Evolutionary conservation across 2,888 invertebrate species (phyloP).

Genomic region (Polydrusus tereticollis): DNA sequence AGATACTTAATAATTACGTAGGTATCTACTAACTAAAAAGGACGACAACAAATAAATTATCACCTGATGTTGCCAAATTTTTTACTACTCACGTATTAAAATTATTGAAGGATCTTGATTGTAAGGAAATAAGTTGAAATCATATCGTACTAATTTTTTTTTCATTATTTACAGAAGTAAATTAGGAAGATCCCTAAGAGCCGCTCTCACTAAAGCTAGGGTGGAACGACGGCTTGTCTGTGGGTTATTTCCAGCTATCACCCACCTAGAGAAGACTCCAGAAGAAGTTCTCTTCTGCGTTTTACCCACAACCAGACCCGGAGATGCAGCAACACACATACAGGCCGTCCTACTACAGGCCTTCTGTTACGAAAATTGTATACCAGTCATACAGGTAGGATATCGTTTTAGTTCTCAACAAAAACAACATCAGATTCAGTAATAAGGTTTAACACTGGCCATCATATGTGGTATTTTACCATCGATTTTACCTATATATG

Average conservation of each 20-base stretch:
- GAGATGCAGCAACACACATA: slow-evolving; percentile 83
- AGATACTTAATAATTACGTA: too few relatives aligned
- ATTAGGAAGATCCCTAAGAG: slow-evolving; percentile 70
- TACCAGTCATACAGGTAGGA: slow-evolving; percentile 80
- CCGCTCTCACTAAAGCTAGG: slow-evolving; percentile 71
- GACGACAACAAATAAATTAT: neutral
- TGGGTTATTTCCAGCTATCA: slow-evolving; percentile 75
- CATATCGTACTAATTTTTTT: slow-evolving; percentile 45
- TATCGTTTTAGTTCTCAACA: neutral
- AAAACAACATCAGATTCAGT: too few relatives aligned
- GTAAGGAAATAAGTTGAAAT: neutral
- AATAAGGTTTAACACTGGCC: too few relatives aligned
- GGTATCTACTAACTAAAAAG: too few relatives aligned
- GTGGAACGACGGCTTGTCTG: slow-evolving; percentile 73
- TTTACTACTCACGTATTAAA: neutral
- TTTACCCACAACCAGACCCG: slow-evolving; percentile 76
- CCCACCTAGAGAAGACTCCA: slow-evolving; percentile 71
- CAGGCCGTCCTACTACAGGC: slow-evolving; percentile 83
- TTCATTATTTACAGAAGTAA: slow-evolving; percentile 67
- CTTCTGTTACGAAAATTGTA: slow-evolving; percentile 84
- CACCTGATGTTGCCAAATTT: neutral
- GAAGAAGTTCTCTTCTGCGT: slow-evolving; percentile 78
- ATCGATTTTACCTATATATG: too few relatives aligned
- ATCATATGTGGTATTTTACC: too few relatives aligned
- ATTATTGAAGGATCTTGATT: neutral